Evolutionary conservation across 2,888 invertebrate genomes (phyloP), one percentile per base, ranked within the genome.

Genomic region (Dorcus parallelipipedus): DNA sequence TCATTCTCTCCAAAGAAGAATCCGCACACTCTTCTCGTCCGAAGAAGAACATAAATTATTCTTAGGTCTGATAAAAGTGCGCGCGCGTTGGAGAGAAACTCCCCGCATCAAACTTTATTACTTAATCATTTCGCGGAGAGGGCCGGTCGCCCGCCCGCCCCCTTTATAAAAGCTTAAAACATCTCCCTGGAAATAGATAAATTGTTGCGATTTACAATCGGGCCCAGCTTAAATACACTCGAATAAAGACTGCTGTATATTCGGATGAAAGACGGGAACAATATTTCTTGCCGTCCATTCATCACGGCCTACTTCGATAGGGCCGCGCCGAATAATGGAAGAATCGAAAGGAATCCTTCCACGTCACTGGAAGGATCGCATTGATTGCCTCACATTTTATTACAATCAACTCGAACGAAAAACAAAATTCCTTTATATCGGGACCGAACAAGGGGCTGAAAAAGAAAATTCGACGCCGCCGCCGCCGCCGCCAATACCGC

Each of bases 221-320:
- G 26, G 8, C 41, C 38, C 23, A 2, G 38, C 49, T 54, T 54
- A 54, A 54, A 54, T 49, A 49, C 54, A 54, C 54, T 49, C 54
- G 40, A 48, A 40, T 42, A 54, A 54, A 54, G 49, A 49, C 48
- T 41, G 54, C 48, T 54, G 41, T 48, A 33, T 49, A 40, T 8
- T 41, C 49, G 54, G 41, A 54, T 54, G 63, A 59, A 61, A 64
- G 64, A 60, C 65, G 64, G 61, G 59, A 64, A 66, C 66, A 66
- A 66, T 64, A 65, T 67, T 67, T 65, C 66, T 64, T 61, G 57
- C 60, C 54, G 59, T 62, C 65, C 64, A 68, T 68, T 67, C 63
- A 68, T 68, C 68, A 67, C 61, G 60, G 60, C 54, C 59, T 58
- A 43, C 58, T 64, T 58, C 64, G 61, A 66, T 65, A 63, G 61